Conservation (phyloP, 2,888 invertebrate genomes). For the Syrista parreyssii region DNA sequence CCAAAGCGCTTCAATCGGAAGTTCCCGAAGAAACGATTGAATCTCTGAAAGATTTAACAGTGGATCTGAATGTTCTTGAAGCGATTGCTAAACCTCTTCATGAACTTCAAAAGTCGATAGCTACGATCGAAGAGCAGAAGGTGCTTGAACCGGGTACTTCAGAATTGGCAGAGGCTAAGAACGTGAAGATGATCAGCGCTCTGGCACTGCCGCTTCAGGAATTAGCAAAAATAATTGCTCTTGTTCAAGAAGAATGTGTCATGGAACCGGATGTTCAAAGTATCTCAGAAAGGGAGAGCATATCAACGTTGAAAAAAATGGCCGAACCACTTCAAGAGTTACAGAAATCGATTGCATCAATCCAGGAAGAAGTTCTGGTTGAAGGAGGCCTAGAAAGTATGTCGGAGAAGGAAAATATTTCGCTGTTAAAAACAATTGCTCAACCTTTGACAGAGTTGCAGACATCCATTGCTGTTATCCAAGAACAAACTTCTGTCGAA, state of each 20-base stretch:
- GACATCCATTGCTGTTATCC: slow-evolving; percentile 55
- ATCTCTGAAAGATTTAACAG: not conserved
- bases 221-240: slow-evolving; percentile 38
- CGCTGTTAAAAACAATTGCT: slow-evolving; percentile 49
- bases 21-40: slow-evolving; percentile 6
- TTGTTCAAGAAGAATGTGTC: slow-evolving; percentile 30
- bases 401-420: slow-evolving; percentile 42
- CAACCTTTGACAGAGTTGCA: slow-evolving; percentile 55
- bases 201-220: slow-evolving; percentile 47
- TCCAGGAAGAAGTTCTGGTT: slow-evolving; percentile 48
- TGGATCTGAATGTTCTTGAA: slow-evolving; percentile 13
- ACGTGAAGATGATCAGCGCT: slow-evolving; percentile 35
- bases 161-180: slow-evolving; percentile 9
- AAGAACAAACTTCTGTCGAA: slow-evolving; percentile 49
- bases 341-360: slow-evolving; percentile 49
- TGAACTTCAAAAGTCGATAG: slow-evolving; percentile 48
- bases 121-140: slow-evolving; percentile 44
- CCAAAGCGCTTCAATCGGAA: not conserved
- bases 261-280: slow-evolving; percentile 22
- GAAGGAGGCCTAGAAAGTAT: slow-evolving; percentile 39
- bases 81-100: slow-evolving; percentile 36
- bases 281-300: slow-evolving; percentile 28
- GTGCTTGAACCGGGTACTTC: slow-evolving; percentile 30
- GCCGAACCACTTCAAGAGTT: slow-evolving; percentile 52
- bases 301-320: slow-evolving; percentile 40